Percentiles rank a stretch among this genome's conserved stretches.
Evolutionary conservation across 2,797 vertebrate species (phyloP).

Genomic region (Sciurus carolinensis): DNA sequence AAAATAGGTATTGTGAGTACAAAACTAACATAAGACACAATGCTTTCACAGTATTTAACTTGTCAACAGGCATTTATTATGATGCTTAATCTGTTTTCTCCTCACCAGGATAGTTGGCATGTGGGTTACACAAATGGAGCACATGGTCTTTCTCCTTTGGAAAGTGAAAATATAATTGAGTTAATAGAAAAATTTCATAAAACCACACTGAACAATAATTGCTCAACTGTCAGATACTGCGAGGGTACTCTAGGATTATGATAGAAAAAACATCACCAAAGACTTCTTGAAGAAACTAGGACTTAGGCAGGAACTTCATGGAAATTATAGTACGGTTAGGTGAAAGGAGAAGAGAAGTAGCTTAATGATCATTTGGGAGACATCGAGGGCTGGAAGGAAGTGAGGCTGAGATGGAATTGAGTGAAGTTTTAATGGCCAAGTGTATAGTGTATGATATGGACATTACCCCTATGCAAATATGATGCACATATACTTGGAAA

Average conservation of each 20-base stretch:
- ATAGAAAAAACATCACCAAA: background rate
- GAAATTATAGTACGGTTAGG: background rate
- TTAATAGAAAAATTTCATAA: conserved; percentile 39
- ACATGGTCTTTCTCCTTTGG: background rate
- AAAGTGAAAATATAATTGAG: conserved; percentile 39
- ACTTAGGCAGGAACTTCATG: background rate
- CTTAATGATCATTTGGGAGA: background rate
- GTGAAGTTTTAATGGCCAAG: background rate
- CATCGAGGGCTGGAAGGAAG: rapidly evolving
- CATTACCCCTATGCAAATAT: background rate
- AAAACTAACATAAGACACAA: conserved; percentile 24
- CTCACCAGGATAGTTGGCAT: background rate
- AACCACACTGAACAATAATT: conserved; percentile 18
- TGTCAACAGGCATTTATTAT: conserved; percentile 18
- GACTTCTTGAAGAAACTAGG: background rate
- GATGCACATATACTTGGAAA: background rate
- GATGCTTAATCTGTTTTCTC: conserved; percentile 5
- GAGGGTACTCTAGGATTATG: background rate
- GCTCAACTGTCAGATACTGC: background rate
- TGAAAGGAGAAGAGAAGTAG: background rate
- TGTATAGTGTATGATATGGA: too few species aligned
- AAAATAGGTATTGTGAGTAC: background rate
- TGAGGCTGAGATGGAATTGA: background rate
- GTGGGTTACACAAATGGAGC: background rate
- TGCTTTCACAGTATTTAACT: background rate